Evolutionary conservation across 2,888 invertebrate genomes (phyloP), one percentile per base, ranked within the genome.

Genomic region (Eucriotettix oculatus): DNA sequence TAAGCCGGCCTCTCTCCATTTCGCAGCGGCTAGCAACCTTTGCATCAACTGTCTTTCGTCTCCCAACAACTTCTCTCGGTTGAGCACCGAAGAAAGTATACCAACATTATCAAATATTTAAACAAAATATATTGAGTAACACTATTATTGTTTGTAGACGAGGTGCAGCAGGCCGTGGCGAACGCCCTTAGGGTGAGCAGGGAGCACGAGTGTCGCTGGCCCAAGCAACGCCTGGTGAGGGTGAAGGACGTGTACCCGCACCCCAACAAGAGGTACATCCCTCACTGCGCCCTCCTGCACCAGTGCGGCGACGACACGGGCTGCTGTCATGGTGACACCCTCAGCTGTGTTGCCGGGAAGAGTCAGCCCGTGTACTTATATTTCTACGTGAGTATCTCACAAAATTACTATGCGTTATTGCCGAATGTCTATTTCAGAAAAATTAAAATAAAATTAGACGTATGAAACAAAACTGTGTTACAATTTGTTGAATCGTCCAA

Each of bases 281-380:
- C 95, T 1, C 85, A 87, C 57, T 93, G 92, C 71, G 91, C 91
- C 16, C 81, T 88, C 58, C 76, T 95, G 58, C 87, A 93, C 71
- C 83, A 90, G 64, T 95, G 95, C 72, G 84, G 86, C 12, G 88
- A 90, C 66, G 90, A 90, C 73, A 84, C 89, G 17, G 93, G 93
- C 59, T 95, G 94, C 75, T 95, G 95, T 72, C 76, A 76, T 65
- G 79, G 80, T 63, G 84, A 85, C 63, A 74, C 79, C 0, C 80
- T 84, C 63, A 84, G 85, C 54, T 94, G 93, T 73, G 86, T 85
- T 14, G 86, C 91, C 0, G 85, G 87, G 69, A 79, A 79, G 12
- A 83, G 84, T 44, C 79, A 82, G 67, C 77, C 79, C 66, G 83
- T 93, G 61, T 82, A 85, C 53, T 78, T 88, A 57, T 84, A 86